phyloP scores from a whole-genome alignment of 2,113 vertebrate genomes.

The Chrysemys picta region DNA sequence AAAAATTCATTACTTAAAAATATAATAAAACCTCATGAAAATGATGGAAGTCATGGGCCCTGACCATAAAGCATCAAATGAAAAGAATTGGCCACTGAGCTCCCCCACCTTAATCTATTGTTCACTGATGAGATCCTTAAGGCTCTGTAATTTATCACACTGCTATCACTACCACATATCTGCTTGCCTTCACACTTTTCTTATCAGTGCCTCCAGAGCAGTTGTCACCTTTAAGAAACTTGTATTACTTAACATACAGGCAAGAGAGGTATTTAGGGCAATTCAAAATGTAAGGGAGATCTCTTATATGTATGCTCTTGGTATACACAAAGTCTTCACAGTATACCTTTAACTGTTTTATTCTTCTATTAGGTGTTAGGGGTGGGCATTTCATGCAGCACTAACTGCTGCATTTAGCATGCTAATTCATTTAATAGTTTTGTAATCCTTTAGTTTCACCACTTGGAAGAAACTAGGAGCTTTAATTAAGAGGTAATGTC shows the following conservation, averaged over 20 bases:
- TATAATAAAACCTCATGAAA: constrained; percentile 17
- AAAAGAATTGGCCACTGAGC: constrained; percentile 32
- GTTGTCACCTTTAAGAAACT: constrained; percentile 54
- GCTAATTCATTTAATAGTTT: constrained; percentile 45
- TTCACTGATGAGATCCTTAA: constrained; percentile 36
- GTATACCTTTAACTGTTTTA: neutral
- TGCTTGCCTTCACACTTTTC: neutral
- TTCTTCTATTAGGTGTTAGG: constrained; percentile 29
- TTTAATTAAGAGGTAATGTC: constrained; percentile 21
- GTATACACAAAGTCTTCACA: neutral
- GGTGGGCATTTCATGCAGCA: constrained; percentile 52
- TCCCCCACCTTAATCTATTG: constrained; percentile 51
- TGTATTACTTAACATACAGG: constrained; percentile 33
- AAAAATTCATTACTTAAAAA: neutral
- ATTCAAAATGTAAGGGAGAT: constrained; percentile 27
- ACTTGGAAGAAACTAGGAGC: neutral
- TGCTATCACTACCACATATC: neutral
- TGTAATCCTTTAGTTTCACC: constrained; percentile 31
- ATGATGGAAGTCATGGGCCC: constrained; percentile 21
- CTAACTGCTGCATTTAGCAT: constrained; percentile 34
- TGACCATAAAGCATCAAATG: constrained; percentile 38
- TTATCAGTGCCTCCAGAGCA: constrained; percentile 24
- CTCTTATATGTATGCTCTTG: neutral
- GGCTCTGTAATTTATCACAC: neutral
- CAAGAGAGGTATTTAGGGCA: constrained; percentile 29